A percentile compares a stretch with the other conserved stretches of the same genome.
Evolutionary conservation across 2,113 vertebrate species (phyloP).

Genomic region (Pluvialis apricaria): DNA sequence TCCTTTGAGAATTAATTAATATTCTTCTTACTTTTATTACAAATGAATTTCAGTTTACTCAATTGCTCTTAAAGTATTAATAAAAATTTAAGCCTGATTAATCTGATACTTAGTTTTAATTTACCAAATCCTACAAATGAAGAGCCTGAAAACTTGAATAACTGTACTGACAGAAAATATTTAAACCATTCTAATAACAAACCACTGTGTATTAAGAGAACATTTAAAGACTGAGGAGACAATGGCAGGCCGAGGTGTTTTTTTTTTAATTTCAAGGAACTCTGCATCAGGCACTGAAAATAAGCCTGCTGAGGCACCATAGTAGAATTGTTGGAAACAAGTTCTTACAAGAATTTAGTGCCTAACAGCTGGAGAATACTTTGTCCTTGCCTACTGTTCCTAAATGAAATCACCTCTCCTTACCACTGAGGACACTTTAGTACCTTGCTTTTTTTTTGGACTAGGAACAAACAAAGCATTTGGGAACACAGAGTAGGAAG

Average conservation of each 20-base stretch:
- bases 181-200: not conserved
- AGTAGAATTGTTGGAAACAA: not conserved
- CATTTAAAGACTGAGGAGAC: not conserved
- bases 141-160: not conserved
- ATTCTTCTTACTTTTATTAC: not conserved
- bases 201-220: not conserved
- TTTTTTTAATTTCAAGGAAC: not conserved
- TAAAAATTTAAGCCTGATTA: not conserved
- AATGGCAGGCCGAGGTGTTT: not conserved
- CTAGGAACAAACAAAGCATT: not conserved
- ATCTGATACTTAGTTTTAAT: not conserved
- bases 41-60: not conserved
- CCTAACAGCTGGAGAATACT: not conserved
- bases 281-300: not conserved
- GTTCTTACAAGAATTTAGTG: not conserved
- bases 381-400: not conserved
- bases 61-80: not conserved
- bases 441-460: not conserved
- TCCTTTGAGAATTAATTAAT: not conserved
- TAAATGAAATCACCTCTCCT: not conserved
- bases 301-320: not conserved
- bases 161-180: not conserved
- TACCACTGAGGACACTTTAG: not conserved
- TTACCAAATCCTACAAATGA: not conserved
- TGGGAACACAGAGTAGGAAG: not conserved